Conservation (phyloP, 2,797 vertebrate species). For the Menidia menidia region DNA sequence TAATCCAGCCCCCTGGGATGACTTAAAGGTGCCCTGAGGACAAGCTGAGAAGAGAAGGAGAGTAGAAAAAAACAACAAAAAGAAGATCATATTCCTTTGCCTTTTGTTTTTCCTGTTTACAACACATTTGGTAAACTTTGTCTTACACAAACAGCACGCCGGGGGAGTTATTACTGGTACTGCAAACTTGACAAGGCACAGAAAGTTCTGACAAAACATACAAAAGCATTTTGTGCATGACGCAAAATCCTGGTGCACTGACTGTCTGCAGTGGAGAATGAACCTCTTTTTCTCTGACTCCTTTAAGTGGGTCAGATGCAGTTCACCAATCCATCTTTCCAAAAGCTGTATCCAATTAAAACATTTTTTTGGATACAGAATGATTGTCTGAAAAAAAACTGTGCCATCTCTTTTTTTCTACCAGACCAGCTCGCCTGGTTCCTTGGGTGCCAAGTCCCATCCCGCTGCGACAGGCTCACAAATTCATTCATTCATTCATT, state of each 20-base stretch:
- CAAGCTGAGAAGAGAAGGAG: constrained; percentile 82
- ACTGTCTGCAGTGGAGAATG: constrained; percentile 5
- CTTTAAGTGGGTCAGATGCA: background rate
- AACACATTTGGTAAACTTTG: constrained; percentile 39
- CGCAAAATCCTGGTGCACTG: constrained; percentile 13
- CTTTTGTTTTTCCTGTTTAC: constrained; percentile 24
- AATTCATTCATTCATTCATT: background rate
- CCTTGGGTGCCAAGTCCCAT: background rate
- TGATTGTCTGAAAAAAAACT: background rate
- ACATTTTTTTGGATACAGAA: background rate
- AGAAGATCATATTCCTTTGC: background rate
- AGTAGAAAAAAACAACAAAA: background rate
- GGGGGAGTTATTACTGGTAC: constrained; percentile 25
- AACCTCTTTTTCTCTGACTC: background rate
- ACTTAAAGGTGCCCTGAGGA: constrained; percentile 92
- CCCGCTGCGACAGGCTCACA: background rate
- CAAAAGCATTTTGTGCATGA: constrained; percentile 23
- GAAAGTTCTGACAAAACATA: constrained; percentile 35
- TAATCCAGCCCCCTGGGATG: constrained; percentile 87
- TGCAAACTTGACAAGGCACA: constrained; percentile 34
- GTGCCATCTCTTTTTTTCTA: background rate
- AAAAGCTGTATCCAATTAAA: background rate
- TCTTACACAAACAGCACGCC: constrained; percentile 7
- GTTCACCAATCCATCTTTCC: background rate
- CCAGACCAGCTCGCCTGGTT: background rate